Evolutionary conservation across 2,797 vertebrate genomes (phyloP).

Genomic region (Columba guinea): DNA sequence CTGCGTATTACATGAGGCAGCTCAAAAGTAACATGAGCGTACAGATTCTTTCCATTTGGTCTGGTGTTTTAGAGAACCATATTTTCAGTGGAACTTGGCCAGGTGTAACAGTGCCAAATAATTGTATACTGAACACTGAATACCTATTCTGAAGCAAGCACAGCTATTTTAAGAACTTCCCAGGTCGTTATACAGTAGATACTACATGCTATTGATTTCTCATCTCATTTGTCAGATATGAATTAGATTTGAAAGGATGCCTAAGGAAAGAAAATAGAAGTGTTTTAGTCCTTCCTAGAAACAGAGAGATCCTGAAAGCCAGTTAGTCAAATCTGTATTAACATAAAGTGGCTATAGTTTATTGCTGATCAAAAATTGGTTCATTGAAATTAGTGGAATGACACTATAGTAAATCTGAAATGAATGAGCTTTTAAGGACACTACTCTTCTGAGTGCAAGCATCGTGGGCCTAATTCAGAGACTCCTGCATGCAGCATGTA

Average conservation of each 20-base stretch:
- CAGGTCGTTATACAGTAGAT: not conserved
- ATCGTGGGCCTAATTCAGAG: not conserved
- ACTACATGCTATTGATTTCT: constrained; percentile 16
- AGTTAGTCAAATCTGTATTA: not conserved
- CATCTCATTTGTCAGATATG: constrained; percentile 10
- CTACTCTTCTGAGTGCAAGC: not conserved
- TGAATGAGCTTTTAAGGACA: not conserved
- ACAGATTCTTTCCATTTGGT: not conserved
- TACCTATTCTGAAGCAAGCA: not conserved
- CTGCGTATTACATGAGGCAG: not conserved
- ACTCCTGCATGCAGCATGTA: not conserved
- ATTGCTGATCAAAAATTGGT: not conserved
- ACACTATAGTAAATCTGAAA: not conserved
- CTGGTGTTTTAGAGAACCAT: not conserved
- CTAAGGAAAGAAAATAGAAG: not conserved
- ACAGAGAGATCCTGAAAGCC: not conserved
- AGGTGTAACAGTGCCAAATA: not conserved
- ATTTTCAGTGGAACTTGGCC: not conserved
- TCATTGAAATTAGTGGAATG: not conserved
- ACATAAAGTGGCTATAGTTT: not conserved
- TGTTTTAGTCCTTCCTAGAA: not conserved
- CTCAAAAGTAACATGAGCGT: accelerated
- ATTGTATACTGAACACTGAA: not conserved
- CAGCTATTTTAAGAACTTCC: constrained; percentile 4
- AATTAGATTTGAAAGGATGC: constrained; percentile 12